Evolutionary conservation across 2,888 invertebrate species (phyloP), one percentile per base, ranked within the genome.

Genomic region (Macaria notata): DNA sequence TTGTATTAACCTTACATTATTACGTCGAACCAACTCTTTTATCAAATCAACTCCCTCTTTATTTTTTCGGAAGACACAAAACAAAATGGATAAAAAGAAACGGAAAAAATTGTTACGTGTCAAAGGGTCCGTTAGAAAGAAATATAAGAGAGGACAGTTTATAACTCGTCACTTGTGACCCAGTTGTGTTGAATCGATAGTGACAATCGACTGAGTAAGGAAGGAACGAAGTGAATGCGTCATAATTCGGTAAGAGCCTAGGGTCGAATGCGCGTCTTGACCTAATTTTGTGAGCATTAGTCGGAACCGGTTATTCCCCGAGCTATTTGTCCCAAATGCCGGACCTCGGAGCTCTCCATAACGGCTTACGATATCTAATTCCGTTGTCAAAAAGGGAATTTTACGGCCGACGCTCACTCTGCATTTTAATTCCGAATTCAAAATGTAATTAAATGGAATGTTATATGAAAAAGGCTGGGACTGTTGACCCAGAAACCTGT

Each of bases 281-380:
- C 83, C 84, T 78, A 83, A 83, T 83, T 84, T 75, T 70, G 67
- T 68, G 62, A 71, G 72, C 70, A 73, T 74, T 72, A 70, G 71
- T 68, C 71, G 66, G 67, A 70, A 60, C 62, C 73, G 67, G 62
- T 72, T 70, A 73, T 83, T 81, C 76, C 73, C 76, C 78, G 77
- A 73, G 73, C 79, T 74, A 81, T 84, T 83, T 76, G 70, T 69
- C 77, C 78, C 83, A 81, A 84, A 81, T 79, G 79, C 74, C 69
- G 58, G 46, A 56, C 61, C 58, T 56, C 59, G 65, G 66, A 63
- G 65, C 69, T 68, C 71, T 72, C 71, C 68, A 66, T 70, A 73
- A 72, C 65, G 72, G 70, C 78, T 78, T 75, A 78, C 76, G 73
- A 78, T 74, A 69, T 76, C 73, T 75, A 76, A 81, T 78, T 79